Evolutionary conservation across 2,888 invertebrate species (phyloP).

Genomic region (Eilema depressum): DNA sequence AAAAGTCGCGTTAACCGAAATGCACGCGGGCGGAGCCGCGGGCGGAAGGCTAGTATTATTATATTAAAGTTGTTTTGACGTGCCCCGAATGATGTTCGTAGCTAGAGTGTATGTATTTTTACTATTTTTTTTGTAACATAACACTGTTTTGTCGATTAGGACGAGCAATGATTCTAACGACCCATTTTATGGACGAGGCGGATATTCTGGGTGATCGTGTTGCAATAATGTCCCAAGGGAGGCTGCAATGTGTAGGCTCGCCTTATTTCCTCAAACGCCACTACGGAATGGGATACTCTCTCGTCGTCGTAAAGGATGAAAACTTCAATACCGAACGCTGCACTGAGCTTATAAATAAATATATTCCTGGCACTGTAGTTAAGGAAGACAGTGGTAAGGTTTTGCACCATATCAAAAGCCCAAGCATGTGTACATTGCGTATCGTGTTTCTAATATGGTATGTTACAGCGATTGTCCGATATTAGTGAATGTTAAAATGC

Average conservation of each 20-base stretch:
- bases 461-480: too few relatives aligned
- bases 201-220: slow-evolving; percentile 95
- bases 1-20: too few relatives aligned
- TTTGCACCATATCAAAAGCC: background rate
- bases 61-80: too few relatives aligned
- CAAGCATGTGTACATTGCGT: background rate
- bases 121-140: background rate
- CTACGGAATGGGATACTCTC: slow-evolving; percentile 94
- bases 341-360: slow-evolving; percentile 87
- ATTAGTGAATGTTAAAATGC: too few relatives aligned
- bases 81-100: too few relatives aligned
- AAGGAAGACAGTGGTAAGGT: slow-evolving; percentile 83
- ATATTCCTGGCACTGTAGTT: slow-evolving; percentile 89
- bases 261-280: slow-evolving; percentile 94
- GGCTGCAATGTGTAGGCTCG: slow-evolving; percentile 93
- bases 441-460: too few relatives aligned
- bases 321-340: slow-evolving; percentile 66
- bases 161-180: slow-evolving; percentile 93
- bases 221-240: slow-evolving; percentile 94
- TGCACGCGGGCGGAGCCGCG: too few relatives aligned
- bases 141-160: slow-evolving; percentile 67
- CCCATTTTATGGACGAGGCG: slow-evolving; percentile 97
- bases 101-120: background rate
- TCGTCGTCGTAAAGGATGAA: slow-evolving; percentile 87
- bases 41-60: too few relatives aligned